Percentiles rank a stretch among this genome's conserved stretches.
Conservation (phyloP, 2,113 vertebrate species). For the Andinoacara biseriatus region DNA sequence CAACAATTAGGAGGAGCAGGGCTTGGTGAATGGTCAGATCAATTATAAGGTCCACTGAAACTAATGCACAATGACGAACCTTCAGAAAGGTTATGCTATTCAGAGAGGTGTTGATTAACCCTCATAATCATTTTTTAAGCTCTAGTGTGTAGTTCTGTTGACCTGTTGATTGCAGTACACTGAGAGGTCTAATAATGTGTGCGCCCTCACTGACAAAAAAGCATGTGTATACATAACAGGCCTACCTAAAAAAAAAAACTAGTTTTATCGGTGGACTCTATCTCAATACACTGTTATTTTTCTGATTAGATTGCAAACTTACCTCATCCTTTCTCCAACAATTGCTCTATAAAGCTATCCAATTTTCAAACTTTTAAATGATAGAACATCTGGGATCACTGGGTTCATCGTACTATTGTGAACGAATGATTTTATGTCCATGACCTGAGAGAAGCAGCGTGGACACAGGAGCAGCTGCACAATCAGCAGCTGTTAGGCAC, state of each 20-base stretch:
- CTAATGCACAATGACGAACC: neutral
- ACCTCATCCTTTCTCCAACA: neutral
- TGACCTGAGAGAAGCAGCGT: slow-evolving; percentile 49
- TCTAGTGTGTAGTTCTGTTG: neutral
- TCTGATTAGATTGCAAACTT: neutral
- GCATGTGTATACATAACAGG: neutral
- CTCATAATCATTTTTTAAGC: neutral
- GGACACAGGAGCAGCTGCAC: slow-evolving; percentile 59
- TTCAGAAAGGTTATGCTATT: neutral
- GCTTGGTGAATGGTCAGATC: neutral
- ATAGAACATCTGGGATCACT: neutral
- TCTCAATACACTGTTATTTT: neutral
- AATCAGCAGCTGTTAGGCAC: slow-evolving; percentile 48
- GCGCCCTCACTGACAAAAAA: neutral
- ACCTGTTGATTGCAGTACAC: neutral
- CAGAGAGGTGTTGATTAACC: neutral
- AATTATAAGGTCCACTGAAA: neutral
- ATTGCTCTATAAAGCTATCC: neutral
- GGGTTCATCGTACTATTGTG: neutral
- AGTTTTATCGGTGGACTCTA: neutral
- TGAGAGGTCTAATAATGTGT: neutral
- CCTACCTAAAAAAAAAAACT: neutral
- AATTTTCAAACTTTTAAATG: neutral
- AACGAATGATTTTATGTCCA: neutral
- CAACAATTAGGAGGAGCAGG: neutral